Evolutionary conservation across 1,140 invertebrate genomes (phyloP).

Genomic region (Zaprionus vittiger): DNA sequence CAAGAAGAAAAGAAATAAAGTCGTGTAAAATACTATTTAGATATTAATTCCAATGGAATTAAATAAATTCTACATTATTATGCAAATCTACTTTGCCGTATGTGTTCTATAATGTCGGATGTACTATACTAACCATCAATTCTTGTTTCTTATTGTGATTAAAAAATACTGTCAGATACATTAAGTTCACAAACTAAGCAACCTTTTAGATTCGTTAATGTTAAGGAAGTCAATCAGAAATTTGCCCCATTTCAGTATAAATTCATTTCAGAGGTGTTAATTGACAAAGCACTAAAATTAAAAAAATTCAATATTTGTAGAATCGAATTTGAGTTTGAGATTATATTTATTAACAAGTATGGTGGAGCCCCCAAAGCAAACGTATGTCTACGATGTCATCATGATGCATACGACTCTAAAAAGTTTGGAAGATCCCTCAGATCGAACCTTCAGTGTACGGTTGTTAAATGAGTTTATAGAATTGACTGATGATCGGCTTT

Average conservation of each 20-base stretch:
- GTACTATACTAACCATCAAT: too few relatives aligned
- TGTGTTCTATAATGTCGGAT: too few relatives aligned
- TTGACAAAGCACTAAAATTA: not conserved
- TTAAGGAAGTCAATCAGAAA: too few relatives aligned
- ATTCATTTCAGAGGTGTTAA: not conserved
- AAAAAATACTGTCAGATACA: not conserved
- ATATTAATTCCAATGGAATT: too few relatives aligned
- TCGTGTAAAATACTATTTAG: too few relatives aligned
- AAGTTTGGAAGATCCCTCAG: too few relatives aligned
- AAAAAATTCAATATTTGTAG: too few relatives aligned
- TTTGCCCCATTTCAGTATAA: too few relatives aligned
- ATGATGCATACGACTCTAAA: not conserved
- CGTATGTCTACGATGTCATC: constrained; percentile 10
- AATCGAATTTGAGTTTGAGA: not conserved
- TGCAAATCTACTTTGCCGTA: too few relatives aligned
- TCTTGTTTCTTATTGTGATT: not conserved
- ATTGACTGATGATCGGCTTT: constrained; percentile 8
- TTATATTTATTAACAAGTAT: not conserved
- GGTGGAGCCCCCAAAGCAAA: not conserved
- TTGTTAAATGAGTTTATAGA: not conserved
- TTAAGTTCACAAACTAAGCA: not conserved
- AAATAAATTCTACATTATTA: too few relatives aligned
- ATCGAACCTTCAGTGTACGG: constrained; percentile 2
- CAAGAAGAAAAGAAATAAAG: not conserved
- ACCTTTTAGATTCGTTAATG: not conserved